Conservation (phyloP, 2,888 invertebrate species). For the Dryobotodes eremita region DNA sequence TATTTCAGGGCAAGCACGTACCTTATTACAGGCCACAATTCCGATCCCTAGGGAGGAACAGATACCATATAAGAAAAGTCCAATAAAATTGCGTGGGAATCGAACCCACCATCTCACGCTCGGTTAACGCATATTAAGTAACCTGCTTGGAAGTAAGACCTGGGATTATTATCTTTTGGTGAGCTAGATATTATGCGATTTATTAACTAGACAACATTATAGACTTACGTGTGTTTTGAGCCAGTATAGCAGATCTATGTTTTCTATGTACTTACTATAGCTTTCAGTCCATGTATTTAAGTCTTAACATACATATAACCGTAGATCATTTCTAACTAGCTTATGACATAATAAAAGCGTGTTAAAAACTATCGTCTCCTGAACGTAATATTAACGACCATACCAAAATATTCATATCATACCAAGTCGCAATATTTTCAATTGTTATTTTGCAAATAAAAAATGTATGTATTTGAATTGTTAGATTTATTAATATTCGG, state of each 20-base stretch:
- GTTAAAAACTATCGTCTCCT: constrained; percentile 1
- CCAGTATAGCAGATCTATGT: neutral
- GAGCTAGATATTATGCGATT: neutral
- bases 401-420: neutral
- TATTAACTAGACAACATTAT: neutral
- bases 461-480: neutral
- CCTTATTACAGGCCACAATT: neutral
- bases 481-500: neutral
- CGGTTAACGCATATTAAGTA: neutral
- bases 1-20: neutral
- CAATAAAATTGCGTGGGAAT: neutral
- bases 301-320: neutral
- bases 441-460: neutral
- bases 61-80: neutral
- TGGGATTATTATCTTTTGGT: neutral
- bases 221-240: neutral
- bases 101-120: neutral
- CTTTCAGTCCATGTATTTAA: neutral
- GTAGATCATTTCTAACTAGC: constrained; percentile 3
- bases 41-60: neutral
- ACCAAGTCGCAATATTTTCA: neutral
- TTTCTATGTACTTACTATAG: neutral
- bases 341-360: no score
- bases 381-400: neutral
- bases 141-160: neutral